A percentile compares a stretch with the other conserved stretches of the same genome.
Conservation (phyloP, 1,140 invertebrate species). For the Euborellia annulipes region DNA sequence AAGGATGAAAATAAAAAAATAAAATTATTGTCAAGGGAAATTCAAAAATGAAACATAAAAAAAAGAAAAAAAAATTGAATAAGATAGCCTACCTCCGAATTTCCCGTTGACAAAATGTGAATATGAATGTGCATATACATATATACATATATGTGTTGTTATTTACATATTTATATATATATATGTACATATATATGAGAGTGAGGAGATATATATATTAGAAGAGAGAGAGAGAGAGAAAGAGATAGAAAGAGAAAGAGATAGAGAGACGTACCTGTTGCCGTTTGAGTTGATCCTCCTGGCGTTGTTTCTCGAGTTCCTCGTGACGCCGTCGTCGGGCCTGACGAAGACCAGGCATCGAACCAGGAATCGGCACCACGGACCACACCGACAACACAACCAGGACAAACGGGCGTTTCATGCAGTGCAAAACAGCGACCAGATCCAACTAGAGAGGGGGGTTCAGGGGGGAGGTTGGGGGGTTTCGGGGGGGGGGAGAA, state of each 20-base stretch:
- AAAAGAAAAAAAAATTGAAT: slow-evolving; percentile 7
- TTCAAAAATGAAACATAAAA: not conserved
- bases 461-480: too few species aligned
- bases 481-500: too few species aligned
- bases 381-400: too few species aligned
- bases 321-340: slow-evolving; percentile 70
- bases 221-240: too few species aligned
- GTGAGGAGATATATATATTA: not conserved
- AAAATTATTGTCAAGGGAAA: slow-evolving; percentile 3
- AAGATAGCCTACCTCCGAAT: too few species aligned
- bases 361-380: slow-evolving; percentile 10
- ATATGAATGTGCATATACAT: not conserved
- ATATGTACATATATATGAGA: too few species aligned
- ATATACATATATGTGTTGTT: not conserved
- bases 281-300: slow-evolving; percentile 67
- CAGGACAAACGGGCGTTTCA: not conserved
- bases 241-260: too few species aligned
- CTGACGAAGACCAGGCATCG: slow-evolving; percentile 30
- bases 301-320: slow-evolving; percentile 65
- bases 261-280: slow-evolving; percentile 48
- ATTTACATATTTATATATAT: too few species aligned
- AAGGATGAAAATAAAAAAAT: slow-evolving; percentile 9
- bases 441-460: slow-evolving; percentile 1
- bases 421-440: not conserved
- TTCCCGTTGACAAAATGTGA: not conserved